Evolutionary conservation across 2,797 vertebrate species (phyloP).

Genomic region (Caiman crocodilus): DNA sequence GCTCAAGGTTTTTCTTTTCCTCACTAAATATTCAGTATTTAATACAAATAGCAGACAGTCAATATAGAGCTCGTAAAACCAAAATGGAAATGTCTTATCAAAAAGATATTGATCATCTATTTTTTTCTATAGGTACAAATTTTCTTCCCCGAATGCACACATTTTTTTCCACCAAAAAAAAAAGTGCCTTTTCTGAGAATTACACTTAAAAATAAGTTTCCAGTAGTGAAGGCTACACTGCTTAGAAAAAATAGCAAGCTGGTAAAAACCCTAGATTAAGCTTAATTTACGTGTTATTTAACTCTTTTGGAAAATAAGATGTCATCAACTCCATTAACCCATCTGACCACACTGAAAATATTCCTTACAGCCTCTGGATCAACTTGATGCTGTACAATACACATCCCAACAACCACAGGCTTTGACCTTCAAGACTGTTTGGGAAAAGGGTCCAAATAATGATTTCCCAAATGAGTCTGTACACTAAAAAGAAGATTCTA

Average conservation of each 20-base stretch:
- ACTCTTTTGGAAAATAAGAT: neutral
- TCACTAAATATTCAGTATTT: neutral
- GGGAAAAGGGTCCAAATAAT: accelerated
- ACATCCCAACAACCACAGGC: accelerated
- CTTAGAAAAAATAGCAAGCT: neutral
- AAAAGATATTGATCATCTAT: neutral
- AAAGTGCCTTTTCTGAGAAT: neutral
- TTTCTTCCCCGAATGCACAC: neutral
- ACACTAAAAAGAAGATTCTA: neutral
- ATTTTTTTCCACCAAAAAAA: neutral
- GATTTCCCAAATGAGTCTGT: accelerated
- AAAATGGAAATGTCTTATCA: neutral
- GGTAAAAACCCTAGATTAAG: accelerated
- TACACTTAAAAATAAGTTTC: neutral
- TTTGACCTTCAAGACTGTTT: accelerated
- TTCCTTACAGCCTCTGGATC: accelerated
- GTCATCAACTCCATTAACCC: neutral
- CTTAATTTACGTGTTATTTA: neutral
- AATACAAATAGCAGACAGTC: neutral
- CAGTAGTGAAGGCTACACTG: neutral
- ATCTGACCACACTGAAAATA: accelerated
- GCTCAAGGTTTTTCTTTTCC: neutral
- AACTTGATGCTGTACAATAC: accelerated
- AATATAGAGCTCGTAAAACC: neutral
- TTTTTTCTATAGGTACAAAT: neutral